Evolutionary conservation across 2,113 vertebrate genomes (phyloP).

Genomic region (Urocynchramus pylzowi): DNA sequence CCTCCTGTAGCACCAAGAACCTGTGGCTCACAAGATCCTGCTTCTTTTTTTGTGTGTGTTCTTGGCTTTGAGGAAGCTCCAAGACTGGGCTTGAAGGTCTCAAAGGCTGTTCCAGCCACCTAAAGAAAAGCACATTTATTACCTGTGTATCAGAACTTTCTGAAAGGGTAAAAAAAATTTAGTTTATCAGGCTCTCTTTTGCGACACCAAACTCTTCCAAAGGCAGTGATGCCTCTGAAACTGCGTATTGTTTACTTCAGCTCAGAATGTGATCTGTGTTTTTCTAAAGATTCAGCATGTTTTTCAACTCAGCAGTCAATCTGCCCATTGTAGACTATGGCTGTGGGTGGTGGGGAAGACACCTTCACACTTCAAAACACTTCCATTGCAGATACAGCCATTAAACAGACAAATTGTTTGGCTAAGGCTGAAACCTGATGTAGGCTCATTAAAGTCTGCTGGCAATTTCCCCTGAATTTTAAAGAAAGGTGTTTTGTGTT

Average conservation of each 20-base stretch:
- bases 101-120: neutral
- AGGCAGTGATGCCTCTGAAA: neutral
- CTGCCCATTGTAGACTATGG: neutral
- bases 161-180: neutral
- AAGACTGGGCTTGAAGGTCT: neutral
- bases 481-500: neutral
- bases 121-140: neutral
- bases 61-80: neutral
- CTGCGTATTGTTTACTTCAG: neutral
- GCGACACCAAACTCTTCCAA: neutral
- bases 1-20: neutral
- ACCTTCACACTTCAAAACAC: constrained; percentile 21
- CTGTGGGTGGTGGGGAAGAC: neutral
- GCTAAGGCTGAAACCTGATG: neutral
- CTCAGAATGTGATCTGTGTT: neutral
- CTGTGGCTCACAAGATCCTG: rapidly evolving
- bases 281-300: neutral
- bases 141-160: neutral
- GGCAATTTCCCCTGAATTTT: neutral
- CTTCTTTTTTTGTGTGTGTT: neutral
- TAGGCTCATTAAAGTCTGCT: neutral
- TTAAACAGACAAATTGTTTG: neutral
- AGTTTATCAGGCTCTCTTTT: neutral
- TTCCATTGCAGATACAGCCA: neutral
- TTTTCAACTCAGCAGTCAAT: neutral